Evolutionary conservation across 2,113 vertebrate genomes (phyloP), one percentile per base, ranked within the genome.

Genomic region (Halcyon malimbica): DNA sequence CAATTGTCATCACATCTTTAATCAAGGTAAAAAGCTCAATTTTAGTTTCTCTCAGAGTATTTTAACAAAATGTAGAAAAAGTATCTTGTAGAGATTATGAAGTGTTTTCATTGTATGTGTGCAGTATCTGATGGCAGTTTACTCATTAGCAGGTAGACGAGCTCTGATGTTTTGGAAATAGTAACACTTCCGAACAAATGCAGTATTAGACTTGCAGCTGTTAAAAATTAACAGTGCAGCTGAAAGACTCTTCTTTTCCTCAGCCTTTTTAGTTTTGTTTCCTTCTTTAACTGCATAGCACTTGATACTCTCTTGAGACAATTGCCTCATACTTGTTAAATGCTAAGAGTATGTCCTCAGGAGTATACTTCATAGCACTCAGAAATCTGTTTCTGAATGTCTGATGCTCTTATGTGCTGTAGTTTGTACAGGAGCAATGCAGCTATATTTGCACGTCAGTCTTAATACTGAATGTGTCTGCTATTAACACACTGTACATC

Each of bases 1-100:
- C 99, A 68, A 99, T 99, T 96, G 99, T 99, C 89, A 97, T 99
- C 64, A 99, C 99, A 11, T 99, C 99, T 56, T 98, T 99, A 96
- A 99, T 99, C 93, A 99, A 99, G 99, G 99, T 99, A 98, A 98
- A 97, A 97, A 95, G 54, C 96, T 95, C 57, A 90, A 65, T 95
- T 96, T 95, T 87, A 97, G 90, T 98, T 97, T 98, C 97, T 93
- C 75, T 82, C 8, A 1, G 11, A 78, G 11, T 81, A 62, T 75
- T 93, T 82, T 39, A 83, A 46, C 73, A 33, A 65, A 57, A 64
- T 9, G 23, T 76, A 90, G 92, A 82, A 54, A 50, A 84, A 80
- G 28, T 50, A 9, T n/a, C 7, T 35, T 60, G 10, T 53, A 13
- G 25, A 64, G 51, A 76, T 57, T 18, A 57, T 57, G 64, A 86